phyloP scores from a whole-genome alignment of 2,113 vertebrate species.

The Grus americana region DNA sequence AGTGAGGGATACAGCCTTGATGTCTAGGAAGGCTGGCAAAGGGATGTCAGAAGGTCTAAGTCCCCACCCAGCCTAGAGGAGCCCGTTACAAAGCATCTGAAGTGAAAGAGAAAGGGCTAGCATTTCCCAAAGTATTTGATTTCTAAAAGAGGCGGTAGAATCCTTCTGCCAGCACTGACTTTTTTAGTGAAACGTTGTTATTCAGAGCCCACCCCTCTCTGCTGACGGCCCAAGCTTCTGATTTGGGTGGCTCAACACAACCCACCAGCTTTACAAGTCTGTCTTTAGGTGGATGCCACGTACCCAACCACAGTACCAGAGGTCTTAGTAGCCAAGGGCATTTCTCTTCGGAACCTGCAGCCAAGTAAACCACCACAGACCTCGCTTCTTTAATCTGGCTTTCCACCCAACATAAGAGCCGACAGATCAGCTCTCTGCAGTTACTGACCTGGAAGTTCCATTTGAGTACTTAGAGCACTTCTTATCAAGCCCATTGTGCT shows the following conservation, averaged over 20 bases:
- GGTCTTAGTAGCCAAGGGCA: not conserved
- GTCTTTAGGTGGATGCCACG: not conserved
- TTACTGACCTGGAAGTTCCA: not conserved
- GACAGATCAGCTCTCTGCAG: not conserved
- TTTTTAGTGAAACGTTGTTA: not conserved
- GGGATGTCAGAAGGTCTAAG: not conserved
- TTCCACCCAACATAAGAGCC: not conserved
- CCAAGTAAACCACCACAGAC: not conserved
- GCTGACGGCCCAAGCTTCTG: not conserved
- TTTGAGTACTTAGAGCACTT: not conserved
- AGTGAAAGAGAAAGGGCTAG: not conserved
- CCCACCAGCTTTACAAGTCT: not conserved
- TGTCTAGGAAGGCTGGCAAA: not conserved
- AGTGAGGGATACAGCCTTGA: not conserved
- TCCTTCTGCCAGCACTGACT: not conserved
- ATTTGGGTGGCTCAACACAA: not conserved
- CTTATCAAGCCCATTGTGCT: not conserved
- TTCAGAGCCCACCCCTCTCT: not conserved
- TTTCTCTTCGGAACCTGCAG: not conserved
- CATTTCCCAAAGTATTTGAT: not conserved
- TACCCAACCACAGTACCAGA: not conserved
- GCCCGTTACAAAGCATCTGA: not conserved
- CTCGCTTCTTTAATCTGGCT: not conserved
- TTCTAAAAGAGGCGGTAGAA: not conserved
- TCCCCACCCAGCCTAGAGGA: not conserved